These are phyloP conservation scores for Pocota personata DNA, from an alignment of 2,888 invertebrate genomes.

Conservation along the genomic window DNA sequence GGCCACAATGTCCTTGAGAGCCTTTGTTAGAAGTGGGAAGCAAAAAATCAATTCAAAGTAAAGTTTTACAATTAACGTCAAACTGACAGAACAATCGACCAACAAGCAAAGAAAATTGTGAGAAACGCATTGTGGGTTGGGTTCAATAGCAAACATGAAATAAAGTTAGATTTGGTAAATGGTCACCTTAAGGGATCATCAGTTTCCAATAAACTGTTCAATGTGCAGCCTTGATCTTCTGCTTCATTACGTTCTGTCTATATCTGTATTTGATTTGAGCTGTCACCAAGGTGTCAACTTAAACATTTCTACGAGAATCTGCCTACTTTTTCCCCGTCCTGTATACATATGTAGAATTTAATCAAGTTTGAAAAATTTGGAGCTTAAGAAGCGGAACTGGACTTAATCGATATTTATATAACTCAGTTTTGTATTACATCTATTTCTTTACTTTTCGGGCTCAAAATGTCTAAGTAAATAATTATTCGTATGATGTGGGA, in stretches of 20 bases:
- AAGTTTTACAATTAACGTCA: constrained; percentile 3
- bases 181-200: background rate
- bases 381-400: too few relatives aligned
- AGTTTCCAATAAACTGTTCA: background rate
- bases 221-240: background rate
- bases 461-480: too few relatives aligned
- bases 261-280: background rate
- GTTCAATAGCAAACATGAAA: background rate
- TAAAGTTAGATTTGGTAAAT: background rate
- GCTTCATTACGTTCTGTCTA: background rate
- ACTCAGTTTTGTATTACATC: too few relatives aligned
- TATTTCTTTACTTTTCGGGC: too few relatives aligned
- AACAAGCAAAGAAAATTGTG: background rate
- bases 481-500: too few relatives aligned
- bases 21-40: background rate
- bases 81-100: background rate
- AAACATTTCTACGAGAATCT: too few relatives aligned
- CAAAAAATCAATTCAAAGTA: background rate
- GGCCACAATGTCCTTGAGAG: background rate
- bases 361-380: too few relatives aligned
- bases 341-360: too few relatives aligned
- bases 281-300: background rate
- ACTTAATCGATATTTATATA: too few relatives aligned
- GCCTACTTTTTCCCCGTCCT: too few relatives aligned
- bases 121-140: background rate